Evolutionary conservation across 1,140 invertebrate species (phyloP).

Genomic region (Agrypnia vestita): DNA sequence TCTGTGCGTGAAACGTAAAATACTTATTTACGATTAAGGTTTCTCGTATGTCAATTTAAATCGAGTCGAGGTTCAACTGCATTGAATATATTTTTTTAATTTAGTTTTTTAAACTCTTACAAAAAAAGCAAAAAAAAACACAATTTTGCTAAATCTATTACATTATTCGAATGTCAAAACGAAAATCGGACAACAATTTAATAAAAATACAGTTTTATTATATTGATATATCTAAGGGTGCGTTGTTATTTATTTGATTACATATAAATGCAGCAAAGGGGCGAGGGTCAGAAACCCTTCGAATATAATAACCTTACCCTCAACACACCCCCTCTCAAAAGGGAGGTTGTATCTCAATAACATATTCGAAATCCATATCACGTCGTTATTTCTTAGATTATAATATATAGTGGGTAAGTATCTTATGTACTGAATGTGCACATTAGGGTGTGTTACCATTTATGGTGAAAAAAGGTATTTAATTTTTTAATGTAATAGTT

Average conservation of each 20-base stretch:
- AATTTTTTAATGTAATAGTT: not conserved
- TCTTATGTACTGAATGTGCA: not conserved
- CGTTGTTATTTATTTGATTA: slow-evolving; percentile 31
- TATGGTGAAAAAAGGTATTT: not conserved
- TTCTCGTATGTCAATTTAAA: too few species aligned
- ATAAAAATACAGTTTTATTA: not conserved
- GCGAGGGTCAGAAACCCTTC: slow-evolving; percentile 23
- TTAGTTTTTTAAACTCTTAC: too few species aligned
- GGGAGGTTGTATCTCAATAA: slow-evolving; percentile 6
- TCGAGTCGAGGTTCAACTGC: not conserved
- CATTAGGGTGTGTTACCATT: not conserved
- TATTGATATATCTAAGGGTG: not conserved
- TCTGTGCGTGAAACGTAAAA: too few species aligned
- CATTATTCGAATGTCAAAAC: not conserved
- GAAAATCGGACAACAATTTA: not conserved
- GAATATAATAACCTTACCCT: slow-evolving; percentile 19
- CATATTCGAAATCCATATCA: slow-evolving; percentile 11
- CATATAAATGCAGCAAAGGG: not conserved
- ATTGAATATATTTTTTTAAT: not conserved
- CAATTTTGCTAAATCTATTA: not conserved
- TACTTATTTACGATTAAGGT: too few species aligned
- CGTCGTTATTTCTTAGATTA: too few species aligned
- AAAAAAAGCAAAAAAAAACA: not conserved
- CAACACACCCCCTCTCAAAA: not conserved
- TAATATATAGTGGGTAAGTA: not conserved